Evolutionary conservation across 2,113 vertebrate genomes (phyloP), one percentile per base, ranked within the genome.

Genomic region (Notarius lentiginosus): DNA sequence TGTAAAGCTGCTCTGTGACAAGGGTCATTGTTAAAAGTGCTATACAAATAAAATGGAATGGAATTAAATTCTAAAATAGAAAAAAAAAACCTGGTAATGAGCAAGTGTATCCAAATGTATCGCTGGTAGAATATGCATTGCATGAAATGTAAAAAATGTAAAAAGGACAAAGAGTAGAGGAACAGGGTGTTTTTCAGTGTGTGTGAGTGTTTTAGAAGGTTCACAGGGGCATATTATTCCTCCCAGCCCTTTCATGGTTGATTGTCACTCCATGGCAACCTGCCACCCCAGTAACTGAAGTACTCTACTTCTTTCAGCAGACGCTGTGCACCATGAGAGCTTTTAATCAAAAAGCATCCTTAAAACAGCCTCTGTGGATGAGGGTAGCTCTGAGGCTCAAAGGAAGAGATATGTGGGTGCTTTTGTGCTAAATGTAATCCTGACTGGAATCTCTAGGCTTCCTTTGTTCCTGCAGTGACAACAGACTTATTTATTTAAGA

Each of bases 401-500:
- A 84, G 65, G 58, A 22, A 83, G 60, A 85, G 70, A 85, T 51
- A 85, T 79, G n/a, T 49, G 60, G 68, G 58, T 10, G 56, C 79
- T 82, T 70, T 72, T 72, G 80, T 79, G 63, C 86, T 84, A 75
- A 88, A 81, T 84, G 84, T 68, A 88, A 82, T 82, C 85, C 84
- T 66, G 84, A 24, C 77, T 79, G n/a, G 10, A 82, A 83, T 88
- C 88, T 84, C 87, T 61, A n/a, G 56, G 75, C 30, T 81, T 61
- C 53, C 15, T 41, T 73, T 41, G 83, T 84, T 89, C 68, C 81
- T 73, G 82, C 56, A 81, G 72, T 87, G 91, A 90, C 90, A 89
- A 92, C 79, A 89, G 86, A 88, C 82, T 90, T n/a, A 90, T 91
- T 88, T 90, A 92, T 90, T 90, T 89, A 88, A 88, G 76, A 87